phyloP scores from a whole-genome alignment of 1,140 invertebrate species.

The Papilio aristodemus region DNA sequence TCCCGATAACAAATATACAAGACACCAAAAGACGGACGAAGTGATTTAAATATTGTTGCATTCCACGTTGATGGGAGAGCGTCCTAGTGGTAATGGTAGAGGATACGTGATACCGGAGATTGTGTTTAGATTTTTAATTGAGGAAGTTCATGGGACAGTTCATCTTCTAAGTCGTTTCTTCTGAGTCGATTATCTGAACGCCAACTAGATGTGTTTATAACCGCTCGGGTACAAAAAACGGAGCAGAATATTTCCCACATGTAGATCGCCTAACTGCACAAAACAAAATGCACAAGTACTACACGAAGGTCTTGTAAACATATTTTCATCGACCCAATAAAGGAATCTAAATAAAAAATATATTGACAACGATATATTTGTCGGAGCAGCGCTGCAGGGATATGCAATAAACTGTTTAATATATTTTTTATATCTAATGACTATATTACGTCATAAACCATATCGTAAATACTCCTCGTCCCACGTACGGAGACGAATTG shows the following conservation, averaged over 20 bases:
- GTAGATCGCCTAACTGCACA: background rate
- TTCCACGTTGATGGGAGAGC: background rate
- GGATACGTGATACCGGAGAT: background rate
- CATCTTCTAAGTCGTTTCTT: background rate
- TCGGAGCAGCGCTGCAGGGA: background rate
- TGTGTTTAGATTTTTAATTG: too few relatives aligned
- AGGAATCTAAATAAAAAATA: background rate
- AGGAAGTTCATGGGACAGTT: too few relatives aligned
- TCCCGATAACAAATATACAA: background rate
- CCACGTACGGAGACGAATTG: background rate
- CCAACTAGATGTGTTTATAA: background rate
- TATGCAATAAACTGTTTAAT: conserved; percentile 2
- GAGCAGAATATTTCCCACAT: background rate
- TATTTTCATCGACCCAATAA: background rate
- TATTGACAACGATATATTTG: conserved; percentile 6
- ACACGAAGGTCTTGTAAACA: conserved; percentile 12
- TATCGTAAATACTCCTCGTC: conserved; percentile 3
- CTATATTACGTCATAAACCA: conserved; percentile 9
- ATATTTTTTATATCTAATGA: conserved; percentile 17
- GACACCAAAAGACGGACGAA: background rate
- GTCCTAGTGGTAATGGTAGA: background rate
- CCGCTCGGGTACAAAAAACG: background rate
- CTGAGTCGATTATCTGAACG: too few relatives aligned
- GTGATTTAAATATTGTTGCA: background rate
- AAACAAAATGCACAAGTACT: conserved; percentile 20